These are phyloP conservation scores for Loxodonta africana DNA, from an alignment of 2,113 vertebrate species.

Conservation along the genomic window DNA sequence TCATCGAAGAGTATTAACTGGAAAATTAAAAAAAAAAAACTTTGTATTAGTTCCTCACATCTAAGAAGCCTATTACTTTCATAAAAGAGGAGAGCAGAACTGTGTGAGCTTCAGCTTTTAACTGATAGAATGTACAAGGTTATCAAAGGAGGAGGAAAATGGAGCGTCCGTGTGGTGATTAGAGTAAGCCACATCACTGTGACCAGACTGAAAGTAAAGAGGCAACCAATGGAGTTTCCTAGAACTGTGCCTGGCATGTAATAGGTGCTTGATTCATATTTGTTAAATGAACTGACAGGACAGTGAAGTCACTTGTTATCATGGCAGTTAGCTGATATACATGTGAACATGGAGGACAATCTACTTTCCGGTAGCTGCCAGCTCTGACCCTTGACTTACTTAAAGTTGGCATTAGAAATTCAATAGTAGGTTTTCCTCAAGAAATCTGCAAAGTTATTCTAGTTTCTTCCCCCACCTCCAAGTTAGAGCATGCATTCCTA, in stretches of 20 bases:
- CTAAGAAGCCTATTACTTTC: background rate
- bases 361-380: background rate
- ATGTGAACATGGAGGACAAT: background rate
- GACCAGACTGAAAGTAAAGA: slow-evolving; percentile 22
- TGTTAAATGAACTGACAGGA: background rate
- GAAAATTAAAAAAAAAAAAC: background rate
- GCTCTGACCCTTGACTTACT: background rate
- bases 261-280: background rate
- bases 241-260: background rate
- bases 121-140: background rate
- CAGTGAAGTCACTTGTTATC: background rate
- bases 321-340: background rate
- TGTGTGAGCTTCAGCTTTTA: background rate
- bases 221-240: background rate
- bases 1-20: slow-evolving; percentile 37
- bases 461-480: background rate
- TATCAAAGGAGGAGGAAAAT: background rate
- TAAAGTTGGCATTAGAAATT: background rate
- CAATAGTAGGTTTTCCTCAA: background rate
- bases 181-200: background rate
- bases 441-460: background rate
- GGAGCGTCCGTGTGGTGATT: background rate
- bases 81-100: background rate
- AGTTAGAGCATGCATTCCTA: background rate
- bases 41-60: background rate